Evolutionary conservation across 2,113 vertebrate genomes (phyloP), one percentile per base, ranked within the genome.

Genomic region (Boulengeromyrus knoepffleri): DNA sequence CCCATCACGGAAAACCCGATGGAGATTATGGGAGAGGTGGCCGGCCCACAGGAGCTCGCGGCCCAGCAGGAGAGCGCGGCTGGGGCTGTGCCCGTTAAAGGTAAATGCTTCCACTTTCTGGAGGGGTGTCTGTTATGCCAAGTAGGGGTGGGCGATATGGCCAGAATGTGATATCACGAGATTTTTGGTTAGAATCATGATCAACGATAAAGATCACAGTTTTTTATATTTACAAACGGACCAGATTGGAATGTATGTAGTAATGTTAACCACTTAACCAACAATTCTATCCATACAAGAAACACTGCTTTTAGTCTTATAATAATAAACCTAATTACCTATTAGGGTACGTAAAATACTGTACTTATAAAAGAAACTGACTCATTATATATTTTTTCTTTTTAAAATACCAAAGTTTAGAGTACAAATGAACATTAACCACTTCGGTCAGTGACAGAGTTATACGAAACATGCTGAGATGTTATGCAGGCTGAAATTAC

Each of bases 41-140:
- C n/a, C 0, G 74, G 88, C 39, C 88, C 93, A 50, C 91, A 92
- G 50, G 93, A 56, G 36, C 45, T 46, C 1, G 46, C 1, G 46
- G 92, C 92, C 2, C 93, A 66, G 17, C 53, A 21, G 45, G 83
- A 62, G 56, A 39, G 31, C 3, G 9, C 3, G 0, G 17, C 87
- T 62, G 36, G 17, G 27, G 9, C 46, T 50, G 45, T 39, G 15
- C 50, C 89, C 39, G 45, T 39, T 21, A 49, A 47, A 87, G 85
- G 89, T 90, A 74, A 66, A 17, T 9, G 36, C 24, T 4, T 39
- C 36, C 27, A 36, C 45, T 9, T 12, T 21, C 85, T 31, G 45
- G 39, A 74, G 10, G 21, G 49, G 12, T 13, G 10, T 52, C 13
- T 12, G 10, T 27, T 7, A 31, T 27, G 58, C 9, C 36, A 62